A percentile compares a stretch with the other conserved stretches of the same genome.
phyloP scores from a whole-genome alignment of 1,140 invertebrate species.

The Drosophila navojoa region DNA sequence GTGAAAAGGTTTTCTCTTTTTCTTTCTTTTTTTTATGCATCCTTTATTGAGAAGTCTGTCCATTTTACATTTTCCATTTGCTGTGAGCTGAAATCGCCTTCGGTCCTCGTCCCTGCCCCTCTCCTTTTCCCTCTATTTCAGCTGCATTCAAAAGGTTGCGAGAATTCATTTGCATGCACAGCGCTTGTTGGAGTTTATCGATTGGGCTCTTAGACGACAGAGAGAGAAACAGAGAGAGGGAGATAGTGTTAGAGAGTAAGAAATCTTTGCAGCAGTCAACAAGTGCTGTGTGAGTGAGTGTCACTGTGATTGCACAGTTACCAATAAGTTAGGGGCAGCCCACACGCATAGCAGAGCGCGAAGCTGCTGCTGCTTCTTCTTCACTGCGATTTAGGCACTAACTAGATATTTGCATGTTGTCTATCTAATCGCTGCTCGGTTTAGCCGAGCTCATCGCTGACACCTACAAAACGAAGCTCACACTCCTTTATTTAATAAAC shows the following conservation, averaged over 20 bases:
- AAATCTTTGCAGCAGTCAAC: constrained; percentile 7
- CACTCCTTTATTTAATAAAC: constrained; percentile 59
- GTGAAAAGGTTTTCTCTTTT: neutral
- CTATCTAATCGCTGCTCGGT: constrained; percentile 23
- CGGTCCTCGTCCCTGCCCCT: too few species aligned
- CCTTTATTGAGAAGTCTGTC: neutral
- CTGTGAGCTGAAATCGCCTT: too few species aligned
- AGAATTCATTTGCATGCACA: constrained; percentile 54
- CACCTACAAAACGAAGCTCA: constrained; percentile 33
- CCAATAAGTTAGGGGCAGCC: too few species aligned
- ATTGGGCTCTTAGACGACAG: constrained; percentile 33
- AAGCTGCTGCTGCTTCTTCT: too few species aligned
- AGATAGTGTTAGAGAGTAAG: too few species aligned
- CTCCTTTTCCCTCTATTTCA: neutral
- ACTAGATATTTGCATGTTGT: constrained; percentile 39
- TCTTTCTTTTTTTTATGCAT: neutral
- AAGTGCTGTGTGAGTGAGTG: constrained; percentile 9
- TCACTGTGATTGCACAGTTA: constrained; percentile 7
- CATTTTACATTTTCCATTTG: constrained; percentile 4
- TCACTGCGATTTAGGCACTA: constrained; percentile 6
- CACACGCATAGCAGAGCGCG: too few species aligned
- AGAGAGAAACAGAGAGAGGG: too few species aligned
- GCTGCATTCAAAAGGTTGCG: constrained; percentile 15
- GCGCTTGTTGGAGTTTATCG: constrained; percentile 49
- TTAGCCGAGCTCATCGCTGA: constrained; percentile 34